phyloP scores from a whole-genome alignment of 2,797 vertebrate species.

The Sebastes glaucus region DNA sequence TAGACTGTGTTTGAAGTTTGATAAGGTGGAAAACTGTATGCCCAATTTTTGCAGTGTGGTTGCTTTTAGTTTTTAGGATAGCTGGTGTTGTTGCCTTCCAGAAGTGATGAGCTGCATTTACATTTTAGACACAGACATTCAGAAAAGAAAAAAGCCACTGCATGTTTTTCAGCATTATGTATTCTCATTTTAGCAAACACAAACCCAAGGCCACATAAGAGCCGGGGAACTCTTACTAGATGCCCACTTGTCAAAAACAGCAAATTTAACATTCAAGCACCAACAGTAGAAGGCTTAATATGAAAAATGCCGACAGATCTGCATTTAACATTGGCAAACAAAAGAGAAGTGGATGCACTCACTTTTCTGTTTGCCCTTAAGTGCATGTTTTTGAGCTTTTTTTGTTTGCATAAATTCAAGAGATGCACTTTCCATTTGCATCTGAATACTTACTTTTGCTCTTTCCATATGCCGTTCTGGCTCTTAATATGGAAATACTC shows the following conservation, averaged over 20 bases:
- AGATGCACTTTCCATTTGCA: slow-evolving; percentile 67
- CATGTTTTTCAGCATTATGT: neutral
- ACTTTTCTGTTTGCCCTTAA: slow-evolving; percentile 27
- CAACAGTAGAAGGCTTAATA: slow-evolving; percentile 13
- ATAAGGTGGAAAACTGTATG: neutral
- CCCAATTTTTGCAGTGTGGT: neutral
- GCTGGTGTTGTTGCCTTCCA: neutral
- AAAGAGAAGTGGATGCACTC: slow-evolving; percentile 36
- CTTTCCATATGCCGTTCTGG: neutral
- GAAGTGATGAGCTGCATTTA: neutral
- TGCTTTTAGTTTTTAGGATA: neutral
- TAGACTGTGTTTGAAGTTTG: slow-evolving; percentile 20
- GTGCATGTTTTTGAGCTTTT: slow-evolving; percentile 17
- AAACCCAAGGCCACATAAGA: neutral
- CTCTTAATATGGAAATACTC: slow-evolving; percentile 7
- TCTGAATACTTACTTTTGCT: slow-evolving; percentile 54
- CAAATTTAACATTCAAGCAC: slow-evolving; percentile 27
- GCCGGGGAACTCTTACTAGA: neutral
- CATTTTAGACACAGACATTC: neutral
- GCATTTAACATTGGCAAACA: slow-evolving; percentile 35
- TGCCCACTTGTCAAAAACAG: slow-evolving; percentile 1
- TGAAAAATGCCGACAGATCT: slow-evolving; percentile 13
- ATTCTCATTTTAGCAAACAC: neutral
- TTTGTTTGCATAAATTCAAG: slow-evolving; percentile 57
- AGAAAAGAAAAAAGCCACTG: neutral